A percentile compares a stretch with the other conserved stretches of the same genome.
phyloP scores from a whole-genome alignment of 2,888 invertebrate genomes.

The Julus scanicus region DNA sequence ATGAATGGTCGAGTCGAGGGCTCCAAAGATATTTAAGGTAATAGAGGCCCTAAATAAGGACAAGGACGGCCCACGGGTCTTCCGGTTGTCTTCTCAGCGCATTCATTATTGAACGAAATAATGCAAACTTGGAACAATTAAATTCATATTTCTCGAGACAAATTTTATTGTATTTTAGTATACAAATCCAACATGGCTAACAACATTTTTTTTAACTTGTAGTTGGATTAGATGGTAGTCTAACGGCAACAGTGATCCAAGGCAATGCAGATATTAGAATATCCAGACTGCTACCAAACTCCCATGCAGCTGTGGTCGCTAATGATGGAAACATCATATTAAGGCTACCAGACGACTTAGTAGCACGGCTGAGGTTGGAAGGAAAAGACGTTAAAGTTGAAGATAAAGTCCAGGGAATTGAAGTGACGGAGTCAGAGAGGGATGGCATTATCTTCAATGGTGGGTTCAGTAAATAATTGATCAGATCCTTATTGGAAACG shows the following conservation, averaged over 20 bases:
- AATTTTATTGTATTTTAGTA: too few species aligned
- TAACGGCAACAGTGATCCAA: slow-evolving; percentile 50
- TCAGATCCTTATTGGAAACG: too few species aligned
- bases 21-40: too few species aligned
- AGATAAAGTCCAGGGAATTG: background rate
- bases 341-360: slow-evolving; percentile 20
- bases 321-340: slow-evolving; percentile 34
- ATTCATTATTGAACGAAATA: too few species aligned
- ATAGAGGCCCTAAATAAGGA: too few species aligned
- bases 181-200: too few species aligned
- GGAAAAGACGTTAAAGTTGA: slow-evolving; percentile 25
- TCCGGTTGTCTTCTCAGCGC: too few species aligned
- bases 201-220: background rate
- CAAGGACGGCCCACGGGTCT: too few species aligned
- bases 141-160: too few species aligned
- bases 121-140: too few species aligned
- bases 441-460: slow-evolving; percentile 32
- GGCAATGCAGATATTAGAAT: slow-evolving; percentile 56
- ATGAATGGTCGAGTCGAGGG: too few species aligned
- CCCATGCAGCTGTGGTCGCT: background rate
- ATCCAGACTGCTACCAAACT: slow-evolving; percentile 14
- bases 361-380: slow-evolving; percentile 37
- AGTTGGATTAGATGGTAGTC: slow-evolving; percentile 57
- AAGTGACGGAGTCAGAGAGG: background rate
- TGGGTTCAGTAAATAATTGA: background rate